Evolutionary conservation across 2,113 vertebrate genomes (phyloP), one percentile per base, ranked within the genome.

Genomic region (Entosphenus tridentatus): DNA sequence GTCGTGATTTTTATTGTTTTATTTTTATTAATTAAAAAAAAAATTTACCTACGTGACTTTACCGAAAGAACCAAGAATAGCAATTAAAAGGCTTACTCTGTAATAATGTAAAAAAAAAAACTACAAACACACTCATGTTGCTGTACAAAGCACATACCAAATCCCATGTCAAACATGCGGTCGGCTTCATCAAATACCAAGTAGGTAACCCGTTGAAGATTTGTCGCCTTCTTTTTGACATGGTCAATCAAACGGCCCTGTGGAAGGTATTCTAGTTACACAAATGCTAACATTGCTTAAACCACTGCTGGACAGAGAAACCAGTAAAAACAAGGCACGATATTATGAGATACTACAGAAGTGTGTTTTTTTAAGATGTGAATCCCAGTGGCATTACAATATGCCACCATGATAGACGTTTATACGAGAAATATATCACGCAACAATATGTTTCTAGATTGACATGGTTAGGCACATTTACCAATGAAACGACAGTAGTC

Each of bases 161-260:
- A 98, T 2, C 93, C 93, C 93, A 98, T 98, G 71, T 98, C 93
- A 76, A 98, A 98, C 93, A 98, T 98, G 70, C 92, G 84, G 77
- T 98, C 93, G 12, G 93, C 93, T 81, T 98, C 93, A 77, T 98
- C 93, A 78, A 98, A 98, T 68, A 98, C 93, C 73, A 98, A 83
- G 78, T 96, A 96, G 69, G 89, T 84, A 70, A 97, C 93, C 77
- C 93, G 84, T 72, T 95, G 90, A 73, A 98, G 84, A 72, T 92
- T 91, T 1, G 93, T 98, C 57, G 93, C 89, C 81, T 98, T 98
- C 81, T 96, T 98, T 76, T 98, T 97, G 70, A 98, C 89, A 2
- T 98, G 93, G 79, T 98, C 93, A 74, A 98, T 98, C 73, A 98
- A 81, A 71, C 93, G 89, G 72, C 93, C 93, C 93, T 98, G 69